Evolutionary conservation across 2,113 vertebrate species (phyloP), one percentile per base, ranked within the genome.

Genomic region (Myodes glareolus): DNA sequence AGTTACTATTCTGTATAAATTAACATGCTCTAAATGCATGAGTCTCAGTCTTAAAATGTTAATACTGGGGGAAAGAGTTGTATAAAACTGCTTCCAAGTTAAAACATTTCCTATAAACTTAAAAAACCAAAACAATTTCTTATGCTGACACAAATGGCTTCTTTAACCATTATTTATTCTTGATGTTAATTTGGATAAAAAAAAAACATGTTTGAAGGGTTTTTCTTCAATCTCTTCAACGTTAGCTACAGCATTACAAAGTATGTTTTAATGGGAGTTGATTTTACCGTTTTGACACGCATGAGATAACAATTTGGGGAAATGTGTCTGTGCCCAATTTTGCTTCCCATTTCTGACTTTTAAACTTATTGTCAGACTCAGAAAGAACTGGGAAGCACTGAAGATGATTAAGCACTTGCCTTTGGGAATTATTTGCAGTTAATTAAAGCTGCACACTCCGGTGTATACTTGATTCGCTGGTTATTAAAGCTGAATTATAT

Each of bases 351-450:
- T 97, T 97, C 98, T 96, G 94, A 73, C 88, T 97, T 98, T 97
- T 98, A 97, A 98, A 98, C 82, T 97, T 98, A 96, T 89, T 98
- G 98, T 98, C 89, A 96, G 94, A 97, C 97, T 97, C 90, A 4
- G 0, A 98, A 98, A 98, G 94, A 98, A 94, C 93, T 85, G 95
- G 97, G 97, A 98, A 98, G 96, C 98, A 98, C 95, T 97, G 97
- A 75, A 97, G 97, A 98, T 98, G 98, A 98, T 99, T 98, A 98
- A 99, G 98, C 98, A 98, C 98, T 99, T 99, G 98, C 98, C 98
- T 96, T 98, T 84, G 96, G 97, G 97, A 97, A 98, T 98, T 98
- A 98, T 98, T 98, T 98, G 97, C 98, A 98, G 98, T 98, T 98
- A 98, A 99, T 98, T 99, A 99, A 99, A 98, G 97, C 90, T 97